phyloP scores from a whole-genome alignment of 2,113 vertebrate species.

The Pituophis catenifer region DNA sequence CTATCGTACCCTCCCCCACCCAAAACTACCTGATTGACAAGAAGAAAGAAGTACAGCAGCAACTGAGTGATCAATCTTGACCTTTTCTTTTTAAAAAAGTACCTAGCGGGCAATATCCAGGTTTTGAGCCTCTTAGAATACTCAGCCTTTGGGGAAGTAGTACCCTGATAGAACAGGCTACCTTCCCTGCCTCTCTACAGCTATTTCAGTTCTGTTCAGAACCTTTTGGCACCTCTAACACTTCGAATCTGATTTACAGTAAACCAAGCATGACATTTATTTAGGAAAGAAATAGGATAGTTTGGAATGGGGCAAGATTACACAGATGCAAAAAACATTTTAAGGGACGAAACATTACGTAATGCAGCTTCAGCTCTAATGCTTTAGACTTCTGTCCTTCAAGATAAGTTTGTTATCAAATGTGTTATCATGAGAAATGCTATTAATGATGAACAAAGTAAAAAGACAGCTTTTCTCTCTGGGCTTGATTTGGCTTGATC shows the following conservation, averaged over 20 bases:
- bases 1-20: background rate
- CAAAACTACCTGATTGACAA: background rate
- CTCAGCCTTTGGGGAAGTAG: background rate
- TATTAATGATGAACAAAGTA: slow-evolving; percentile 14
- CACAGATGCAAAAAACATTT: slow-evolving; percentile 25
- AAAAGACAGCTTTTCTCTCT: slow-evolving; percentile 1
- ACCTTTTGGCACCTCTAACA: slow-evolving; percentile 14
- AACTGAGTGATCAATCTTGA: background rate
- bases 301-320: slow-evolving; percentile 16
- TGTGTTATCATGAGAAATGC: background rate
- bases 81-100: background rate
- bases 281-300: slow-evolving; percentile 25
- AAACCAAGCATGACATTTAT: slow-evolving; percentile 37
- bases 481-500: background rate
- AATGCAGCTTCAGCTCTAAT: slow-evolving; percentile 16
- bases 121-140: background rate
- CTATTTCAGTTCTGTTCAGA: background rate
- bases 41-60: background rate
- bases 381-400: slow-evolving; percentile 31
- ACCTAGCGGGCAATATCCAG: background rate
- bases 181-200: background rate
- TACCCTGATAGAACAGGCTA: background rate
- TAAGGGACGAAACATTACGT: background rate
- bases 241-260: slow-evolving; percentile 24
- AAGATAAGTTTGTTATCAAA: slow-evolving; percentile 21